These are phyloP conservation scores for Mythimna ferrago DNA, from an alignment of 2,888 invertebrate species.

Conservation along the genomic window DNA sequence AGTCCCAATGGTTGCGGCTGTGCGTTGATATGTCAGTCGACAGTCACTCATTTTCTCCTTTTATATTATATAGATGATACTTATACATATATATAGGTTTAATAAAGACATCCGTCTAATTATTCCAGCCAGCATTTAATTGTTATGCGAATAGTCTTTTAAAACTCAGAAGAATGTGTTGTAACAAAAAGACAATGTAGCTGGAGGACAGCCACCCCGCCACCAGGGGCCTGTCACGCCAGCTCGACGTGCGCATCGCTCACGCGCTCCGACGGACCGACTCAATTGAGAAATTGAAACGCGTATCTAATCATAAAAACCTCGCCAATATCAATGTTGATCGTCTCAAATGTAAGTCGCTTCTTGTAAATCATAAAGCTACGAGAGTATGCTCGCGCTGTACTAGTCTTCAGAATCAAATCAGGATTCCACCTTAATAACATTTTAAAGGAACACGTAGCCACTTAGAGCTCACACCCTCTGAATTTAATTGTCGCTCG, in stretches of 20 bases:
- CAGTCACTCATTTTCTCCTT: too few species aligned
- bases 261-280: conserved; percentile 86
- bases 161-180: conserved; percentile 1
- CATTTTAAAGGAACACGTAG: conserved; percentile 71
- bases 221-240: conserved; percentile 75
- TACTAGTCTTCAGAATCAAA: conserved; percentile 66
- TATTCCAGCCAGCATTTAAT: not conserved
- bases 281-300: conserved; percentile 89
- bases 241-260: conserved; percentile 83
- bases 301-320: conserved; percentile 79
- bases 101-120: not conserved
- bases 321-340: conserved; percentile 65
- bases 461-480: conserved; percentile 70
- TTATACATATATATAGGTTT: not conserved
- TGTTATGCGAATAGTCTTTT: not conserved
- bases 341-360: conserved; percentile 60
- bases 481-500: conserved; percentile 77
- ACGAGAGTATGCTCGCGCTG: conserved; percentile 34
- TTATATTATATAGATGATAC: not conserved
- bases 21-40: too few species aligned
- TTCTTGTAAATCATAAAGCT: conserved; percentile 55
- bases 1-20: too few species aligned
- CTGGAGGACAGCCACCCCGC: conserved; percentile 47
- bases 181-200: conserved; percentile 43
- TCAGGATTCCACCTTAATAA: conserved; percentile 71